Conservation (phyloP, 2,797 vertebrate species). For the Champsocephalus gunnari region DNA sequence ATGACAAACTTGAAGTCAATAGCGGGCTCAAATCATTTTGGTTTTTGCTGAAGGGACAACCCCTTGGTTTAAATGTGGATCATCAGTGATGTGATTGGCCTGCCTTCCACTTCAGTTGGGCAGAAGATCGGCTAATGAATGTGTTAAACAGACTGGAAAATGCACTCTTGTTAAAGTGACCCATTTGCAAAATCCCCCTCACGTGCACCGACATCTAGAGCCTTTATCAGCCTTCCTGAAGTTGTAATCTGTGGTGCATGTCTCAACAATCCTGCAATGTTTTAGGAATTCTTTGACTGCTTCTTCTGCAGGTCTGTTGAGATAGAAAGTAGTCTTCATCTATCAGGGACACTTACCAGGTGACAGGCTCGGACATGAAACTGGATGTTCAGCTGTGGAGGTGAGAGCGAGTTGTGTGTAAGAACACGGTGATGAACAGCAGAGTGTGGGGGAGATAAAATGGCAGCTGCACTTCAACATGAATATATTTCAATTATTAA, state of each 20-base stretch:
- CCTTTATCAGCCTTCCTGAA: constrained; percentile 6
- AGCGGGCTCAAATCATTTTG: background rate
- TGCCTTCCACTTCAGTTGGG: constrained; percentile 39
- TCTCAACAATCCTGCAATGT: background rate
- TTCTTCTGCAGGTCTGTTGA: background rate
- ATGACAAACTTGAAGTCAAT: background rate
- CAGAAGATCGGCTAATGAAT: constrained; percentile 42
- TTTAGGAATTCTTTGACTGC: constrained; percentile 6
- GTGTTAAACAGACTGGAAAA: constrained; percentile 45
- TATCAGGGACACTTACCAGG: constrained; percentile 10
- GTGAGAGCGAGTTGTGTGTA: background rate
- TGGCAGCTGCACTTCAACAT: constrained; percentile 42
- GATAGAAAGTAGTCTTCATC: background rate
- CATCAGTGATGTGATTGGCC: background rate
- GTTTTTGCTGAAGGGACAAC: background rate
- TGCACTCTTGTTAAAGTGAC: constrained; percentile 30
- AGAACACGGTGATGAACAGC: background rate
- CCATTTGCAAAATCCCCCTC: constrained; percentile 33
- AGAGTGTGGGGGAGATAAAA: constrained; percentile 21
- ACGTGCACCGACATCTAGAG: background rate
- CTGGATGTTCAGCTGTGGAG: constrained; percentile 9
- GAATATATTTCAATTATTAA: constrained; percentile 27
- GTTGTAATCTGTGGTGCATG: background rate
- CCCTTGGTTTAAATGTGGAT: constrained; percentile 14
- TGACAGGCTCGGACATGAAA: constrained; percentile 29